Percentiles rank a stretch among this genome's conserved stretches.
phyloP scores from a whole-genome alignment of 2,888 invertebrate genomes.

The Drosophila monieri region DNA sequence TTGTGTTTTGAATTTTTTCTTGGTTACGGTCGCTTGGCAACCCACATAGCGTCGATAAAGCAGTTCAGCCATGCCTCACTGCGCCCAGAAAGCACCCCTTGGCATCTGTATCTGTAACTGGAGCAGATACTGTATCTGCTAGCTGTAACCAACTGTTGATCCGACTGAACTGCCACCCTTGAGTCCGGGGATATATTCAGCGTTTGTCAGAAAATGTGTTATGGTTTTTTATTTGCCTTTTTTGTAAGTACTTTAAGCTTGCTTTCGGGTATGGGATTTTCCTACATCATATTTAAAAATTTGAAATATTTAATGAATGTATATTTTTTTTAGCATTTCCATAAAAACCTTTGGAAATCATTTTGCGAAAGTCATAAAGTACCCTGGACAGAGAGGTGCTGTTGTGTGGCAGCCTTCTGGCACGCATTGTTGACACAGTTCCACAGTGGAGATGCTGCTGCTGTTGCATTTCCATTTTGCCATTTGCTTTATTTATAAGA shows the following conservation, averaged over 20 bases:
- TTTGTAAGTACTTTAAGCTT: neutral
- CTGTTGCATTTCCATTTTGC: slow-evolving; percentile 28
- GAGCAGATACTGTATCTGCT: slow-evolving; percentile 10
- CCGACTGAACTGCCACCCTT: slow-evolving; percentile 8
- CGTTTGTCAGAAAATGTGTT: slow-evolving; percentile 1
- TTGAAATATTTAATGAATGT: neutral
- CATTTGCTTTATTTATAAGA: slow-evolving; percentile 69
- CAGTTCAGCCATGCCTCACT: slow-evolving; percentile 51
- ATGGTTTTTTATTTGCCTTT: neutral
- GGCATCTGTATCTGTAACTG: slow-evolving; percentile 3
- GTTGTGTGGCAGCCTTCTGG: slow-evolving; percentile 26
- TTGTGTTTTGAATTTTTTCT: slow-evolving; percentile 27
- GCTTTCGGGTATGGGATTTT: neutral
- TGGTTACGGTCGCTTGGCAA: slow-evolving; percentile 77
- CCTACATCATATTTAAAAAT: neutral
- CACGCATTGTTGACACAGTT: slow-evolving; percentile 75
- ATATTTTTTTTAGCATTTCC: neutral
- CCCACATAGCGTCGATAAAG: slow-evolving; percentile 68
- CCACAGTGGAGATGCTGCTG: slow-evolving; percentile 7
- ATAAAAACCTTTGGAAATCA: neutral
- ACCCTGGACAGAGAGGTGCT: slow-evolving; percentile 6
- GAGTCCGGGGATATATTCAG: slow-evolving; percentile 6
- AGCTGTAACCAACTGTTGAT: slow-evolving; percentile 36
- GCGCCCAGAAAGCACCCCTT: slow-evolving; percentile 41
- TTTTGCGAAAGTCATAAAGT: neutral